Evolutionary conservation across 2,888 invertebrate genomes (phyloP).

Genomic region (Meteorus colon): DNA sequence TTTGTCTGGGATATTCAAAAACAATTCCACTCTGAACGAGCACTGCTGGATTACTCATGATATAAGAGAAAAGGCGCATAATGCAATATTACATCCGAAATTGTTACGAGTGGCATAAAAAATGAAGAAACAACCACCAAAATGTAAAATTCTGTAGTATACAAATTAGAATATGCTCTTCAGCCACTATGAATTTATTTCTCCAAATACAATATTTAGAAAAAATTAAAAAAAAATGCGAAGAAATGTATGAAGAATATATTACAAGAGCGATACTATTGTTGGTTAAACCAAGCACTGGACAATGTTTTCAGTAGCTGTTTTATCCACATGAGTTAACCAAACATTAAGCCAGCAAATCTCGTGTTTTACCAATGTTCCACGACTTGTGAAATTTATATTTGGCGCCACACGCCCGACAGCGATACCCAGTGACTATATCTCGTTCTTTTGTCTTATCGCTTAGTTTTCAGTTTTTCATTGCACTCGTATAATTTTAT

Average conservation of each 20-base stretch:
- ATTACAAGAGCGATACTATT: neutral
- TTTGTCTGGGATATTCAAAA: too few species aligned
- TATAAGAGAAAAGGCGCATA: too few species aligned
- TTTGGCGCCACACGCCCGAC: slow-evolving; percentile 40
- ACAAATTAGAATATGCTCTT: slow-evolving; percentile 35
- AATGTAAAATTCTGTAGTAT: slow-evolving; percentile 32
- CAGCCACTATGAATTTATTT: neutral
- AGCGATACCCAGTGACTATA: neutral
- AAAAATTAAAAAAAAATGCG: neutral
- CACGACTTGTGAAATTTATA: slow-evolving; percentile 42
- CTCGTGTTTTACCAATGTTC: slow-evolving; percentile 39
- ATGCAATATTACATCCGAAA: too few species aligned
- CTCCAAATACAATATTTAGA: neutral
- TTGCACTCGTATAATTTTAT: slow-evolving; percentile 22
- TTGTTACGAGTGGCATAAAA: too few species aligned
- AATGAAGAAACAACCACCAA: neutral
- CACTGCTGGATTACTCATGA: too few species aligned
- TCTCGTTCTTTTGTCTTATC: slow-evolving; percentile 21
- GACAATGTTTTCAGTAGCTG: slow-evolving; percentile 5
- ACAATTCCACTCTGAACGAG: too few species aligned
- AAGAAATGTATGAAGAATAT: neutral
- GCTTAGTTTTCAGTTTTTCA: neutral
- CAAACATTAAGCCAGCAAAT: slow-evolving; percentile 34
- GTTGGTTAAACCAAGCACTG: neutral
- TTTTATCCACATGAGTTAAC: slow-evolving; percentile 13